These are phyloP conservation scores for Xanthorhoe spadicearia DNA, from an alignment of 2,888 invertebrate genomes.

Conservation along the genomic window DNA sequence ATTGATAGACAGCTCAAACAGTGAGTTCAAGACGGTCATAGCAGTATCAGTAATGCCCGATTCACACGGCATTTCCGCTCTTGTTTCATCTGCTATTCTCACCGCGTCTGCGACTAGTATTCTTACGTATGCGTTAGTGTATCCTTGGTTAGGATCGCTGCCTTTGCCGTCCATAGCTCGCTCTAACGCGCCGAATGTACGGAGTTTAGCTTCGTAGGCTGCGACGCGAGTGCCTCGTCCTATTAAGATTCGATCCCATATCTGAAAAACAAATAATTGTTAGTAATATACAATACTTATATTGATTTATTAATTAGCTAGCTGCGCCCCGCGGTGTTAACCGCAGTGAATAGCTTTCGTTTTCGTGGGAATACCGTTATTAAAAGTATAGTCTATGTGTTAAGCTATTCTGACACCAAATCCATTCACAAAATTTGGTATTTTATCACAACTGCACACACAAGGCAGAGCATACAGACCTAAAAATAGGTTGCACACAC, in stretches of 20 bases:
- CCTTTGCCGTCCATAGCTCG: slow-evolving; percentile 86
- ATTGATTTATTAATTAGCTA: too few species aligned
- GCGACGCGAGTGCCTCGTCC: slow-evolving; percentile 68
- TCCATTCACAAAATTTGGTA: too few species aligned
- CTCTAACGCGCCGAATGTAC: slow-evolving; percentile 87
- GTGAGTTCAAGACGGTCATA: slow-evolving; percentile 58
- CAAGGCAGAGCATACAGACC: too few species aligned
- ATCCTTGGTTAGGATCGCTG: slow-evolving; percentile 77
- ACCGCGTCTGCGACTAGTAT: slow-evolving; percentile 87
- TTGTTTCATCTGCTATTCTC: slow-evolving; percentile 85
- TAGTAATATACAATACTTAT: too few species aligned
- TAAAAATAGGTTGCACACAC: too few species aligned
- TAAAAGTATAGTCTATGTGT: too few species aligned
- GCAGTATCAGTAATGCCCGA: slow-evolving; percentile 71
- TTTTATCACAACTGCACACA: too few species aligned
- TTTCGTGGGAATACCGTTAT: too few species aligned
- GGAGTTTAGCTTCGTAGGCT: slow-evolving; percentile 87
- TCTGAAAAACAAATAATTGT: slow-evolving; percentile 68
- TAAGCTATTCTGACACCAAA: too few species aligned
- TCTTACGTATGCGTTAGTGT: slow-evolving; percentile 78
- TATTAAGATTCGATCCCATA: slow-evolving; percentile 86
- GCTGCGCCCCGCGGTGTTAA: too few species aligned
- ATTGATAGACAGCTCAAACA: slow-evolving; percentile 69
- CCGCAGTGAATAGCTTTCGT: too few species aligned
- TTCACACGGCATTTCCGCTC: slow-evolving; percentile 71